Conservation (phyloP, 2,113 vertebrate species). For the Pseudopipra pipra region DNA sequence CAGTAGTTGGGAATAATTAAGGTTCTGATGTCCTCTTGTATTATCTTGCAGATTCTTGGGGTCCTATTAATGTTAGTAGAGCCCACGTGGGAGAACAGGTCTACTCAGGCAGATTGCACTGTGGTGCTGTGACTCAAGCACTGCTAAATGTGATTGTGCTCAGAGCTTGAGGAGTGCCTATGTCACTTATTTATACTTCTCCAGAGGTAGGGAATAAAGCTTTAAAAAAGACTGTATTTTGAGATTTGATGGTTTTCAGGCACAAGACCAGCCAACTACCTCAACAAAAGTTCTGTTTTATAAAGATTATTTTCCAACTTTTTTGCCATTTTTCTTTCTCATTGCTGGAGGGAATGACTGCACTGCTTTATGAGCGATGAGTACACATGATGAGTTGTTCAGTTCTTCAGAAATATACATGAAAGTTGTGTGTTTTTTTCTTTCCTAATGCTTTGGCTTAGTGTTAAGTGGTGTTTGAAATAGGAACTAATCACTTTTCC, state of each 20-base stretch:
- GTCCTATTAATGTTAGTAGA: not conserved
- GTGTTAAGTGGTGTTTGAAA: not conserved
- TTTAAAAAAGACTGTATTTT: not conserved
- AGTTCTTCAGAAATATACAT: not conserved
- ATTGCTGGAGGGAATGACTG: not conserved
- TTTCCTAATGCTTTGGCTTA: not conserved
- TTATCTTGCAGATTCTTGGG: not conserved
- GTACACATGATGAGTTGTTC: not conserved
- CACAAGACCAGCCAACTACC: not conserved
- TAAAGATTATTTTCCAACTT: not conserved
- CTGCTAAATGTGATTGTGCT: not conserved
- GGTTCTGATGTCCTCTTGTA: not conserved
- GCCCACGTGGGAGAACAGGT: not conserved
- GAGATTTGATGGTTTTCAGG: not conserved
- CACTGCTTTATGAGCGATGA: not conserved
- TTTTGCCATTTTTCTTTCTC: not conserved
- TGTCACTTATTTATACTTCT: not conserved
- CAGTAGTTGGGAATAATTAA: slow-evolving; percentile 6
- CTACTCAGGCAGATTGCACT: not conserved
- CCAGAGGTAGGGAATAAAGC: not conserved
- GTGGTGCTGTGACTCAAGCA: not conserved
- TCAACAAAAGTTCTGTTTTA: not conserved
- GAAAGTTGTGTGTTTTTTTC: not conserved
- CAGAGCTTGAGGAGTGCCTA: not conserved
- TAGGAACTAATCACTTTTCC: not conserved